phyloP scores from a whole-genome alignment of 1,140 invertebrate species.

The Heliconius nattereri region DNA sequence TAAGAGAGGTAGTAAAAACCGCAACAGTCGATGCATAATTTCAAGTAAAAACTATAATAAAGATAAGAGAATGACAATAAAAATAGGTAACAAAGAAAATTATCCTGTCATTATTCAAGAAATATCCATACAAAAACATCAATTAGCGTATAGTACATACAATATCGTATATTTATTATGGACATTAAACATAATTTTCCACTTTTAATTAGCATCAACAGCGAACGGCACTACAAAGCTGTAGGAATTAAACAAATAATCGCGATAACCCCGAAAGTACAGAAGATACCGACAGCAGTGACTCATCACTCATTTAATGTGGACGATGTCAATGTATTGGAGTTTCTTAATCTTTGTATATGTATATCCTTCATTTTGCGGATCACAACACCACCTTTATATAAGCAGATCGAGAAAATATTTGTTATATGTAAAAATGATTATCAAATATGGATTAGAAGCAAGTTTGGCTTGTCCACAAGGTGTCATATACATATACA shows the following conservation, averaged over 20 bases:
- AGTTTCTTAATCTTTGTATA: neutral
- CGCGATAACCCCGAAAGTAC: slow-evolving; percentile 49
- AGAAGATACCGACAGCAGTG: slow-evolving; percentile 50
- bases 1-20: too few species aligned
- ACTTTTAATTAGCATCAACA: slow-evolving; percentile 23
- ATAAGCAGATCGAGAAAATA: neutral
- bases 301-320: slow-evolving; percentile 61
- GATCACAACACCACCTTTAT: too few species aligned
- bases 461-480: too few species aligned
- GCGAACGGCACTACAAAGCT: slow-evolving; percentile 45
- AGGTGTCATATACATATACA: too few species aligned
- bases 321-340: slow-evolving; percentile 44
- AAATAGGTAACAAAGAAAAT: neutral
- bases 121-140: neutral
- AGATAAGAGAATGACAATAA: neutral
- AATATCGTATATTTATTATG: neutral
- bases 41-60: neutral
- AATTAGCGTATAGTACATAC: neutral
- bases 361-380: neutral
- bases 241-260: slow-evolving; percentile 56
- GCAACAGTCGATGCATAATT: neutral
- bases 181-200: slow-evolving; percentile 17
- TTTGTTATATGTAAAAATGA: neutral
- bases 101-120: neutral
- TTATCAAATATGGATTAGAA: too few species aligned